A percentile compares a stretch with the other conserved stretches of the same genome.
phyloP scores from a whole-genome alignment of 2,113 vertebrate genomes.

The Chiloscyllium plagiosum region DNA sequence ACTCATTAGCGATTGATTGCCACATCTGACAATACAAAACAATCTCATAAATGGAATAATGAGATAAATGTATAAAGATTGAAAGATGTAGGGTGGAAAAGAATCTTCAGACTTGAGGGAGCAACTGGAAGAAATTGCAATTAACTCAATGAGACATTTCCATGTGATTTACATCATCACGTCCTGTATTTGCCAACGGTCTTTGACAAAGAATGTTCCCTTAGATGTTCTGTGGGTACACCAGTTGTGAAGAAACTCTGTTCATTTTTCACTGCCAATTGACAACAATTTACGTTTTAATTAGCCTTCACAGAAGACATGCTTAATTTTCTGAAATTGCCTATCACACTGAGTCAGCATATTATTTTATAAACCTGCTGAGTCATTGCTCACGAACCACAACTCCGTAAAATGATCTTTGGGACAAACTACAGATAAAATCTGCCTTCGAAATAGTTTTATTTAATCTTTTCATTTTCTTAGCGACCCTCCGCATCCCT shows the following conservation, averaged over 20 bases:
- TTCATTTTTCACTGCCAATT: not conserved
- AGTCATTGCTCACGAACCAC: not conserved
- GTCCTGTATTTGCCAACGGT: not conserved
- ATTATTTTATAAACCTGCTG: not conserved
- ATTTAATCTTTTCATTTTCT: not conserved
- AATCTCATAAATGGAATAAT: not conserved
- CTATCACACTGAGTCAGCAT: not conserved
- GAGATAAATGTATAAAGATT: not conserved
- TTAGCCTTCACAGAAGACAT: not conserved
- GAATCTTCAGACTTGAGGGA: not conserved
- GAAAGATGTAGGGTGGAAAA: not conserved
- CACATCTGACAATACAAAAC: not conserved
- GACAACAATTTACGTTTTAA: not conserved
- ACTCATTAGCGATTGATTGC: too few relatives aligned
- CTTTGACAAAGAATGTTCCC: too few relatives aligned
- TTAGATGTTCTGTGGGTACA: not conserved
- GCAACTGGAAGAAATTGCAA: not conserved
- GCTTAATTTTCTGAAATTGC: not conserved
- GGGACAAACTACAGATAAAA: not conserved
- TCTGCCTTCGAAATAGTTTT: not conserved
- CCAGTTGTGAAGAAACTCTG: not conserved
- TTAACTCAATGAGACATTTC: not conserved
- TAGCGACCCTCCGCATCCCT: not conserved
- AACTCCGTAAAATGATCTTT: not conserved
- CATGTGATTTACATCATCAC: not conserved